phyloP scores from a whole-genome alignment of 2,888 invertebrate genomes.

The Idaea dimidiata region DNA sequence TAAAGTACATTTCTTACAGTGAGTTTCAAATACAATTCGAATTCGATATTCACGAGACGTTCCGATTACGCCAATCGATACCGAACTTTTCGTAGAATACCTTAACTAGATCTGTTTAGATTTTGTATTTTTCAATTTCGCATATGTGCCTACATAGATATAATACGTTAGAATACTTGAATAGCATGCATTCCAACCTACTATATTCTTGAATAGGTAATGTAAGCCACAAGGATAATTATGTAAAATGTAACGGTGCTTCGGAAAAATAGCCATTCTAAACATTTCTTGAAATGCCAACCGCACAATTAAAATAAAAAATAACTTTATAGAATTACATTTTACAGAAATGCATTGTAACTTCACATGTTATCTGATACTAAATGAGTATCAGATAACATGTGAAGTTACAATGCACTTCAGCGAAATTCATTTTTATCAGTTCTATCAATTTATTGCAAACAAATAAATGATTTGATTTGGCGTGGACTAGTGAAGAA shows the following conservation, averaged over 20 bases:
- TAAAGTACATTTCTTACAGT: background rate
- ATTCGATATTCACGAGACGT: slow-evolving; percentile 4
- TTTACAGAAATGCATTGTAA: no score
- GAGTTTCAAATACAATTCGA: slow-evolving; percentile 16
- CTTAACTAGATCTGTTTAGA: background rate
- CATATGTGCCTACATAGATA: no score
- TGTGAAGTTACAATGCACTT: background rate
- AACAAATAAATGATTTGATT: background rate
- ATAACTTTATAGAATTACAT: background rate
- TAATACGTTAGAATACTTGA: no score
- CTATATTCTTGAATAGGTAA: background rate
- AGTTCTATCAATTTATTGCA: background rate
- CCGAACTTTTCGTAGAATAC: background rate
- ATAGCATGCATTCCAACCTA: no score
- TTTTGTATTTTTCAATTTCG: background rate
- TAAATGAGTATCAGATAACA: background rate
- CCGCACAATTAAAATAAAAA: background rate
- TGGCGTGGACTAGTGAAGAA: background rate
- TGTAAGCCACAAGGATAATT: background rate
- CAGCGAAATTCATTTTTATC: background rate
- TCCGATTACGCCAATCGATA: slow-evolving; percentile 8
- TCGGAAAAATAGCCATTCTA: background rate
- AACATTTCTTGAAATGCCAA: background rate
- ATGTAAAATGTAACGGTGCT: background rate
- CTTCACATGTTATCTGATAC: no score